These are phyloP conservation scores for Drosophila subquinaria DNA, from an alignment of 2,888 invertebrate genomes.

Conservation along the genomic window DNA sequence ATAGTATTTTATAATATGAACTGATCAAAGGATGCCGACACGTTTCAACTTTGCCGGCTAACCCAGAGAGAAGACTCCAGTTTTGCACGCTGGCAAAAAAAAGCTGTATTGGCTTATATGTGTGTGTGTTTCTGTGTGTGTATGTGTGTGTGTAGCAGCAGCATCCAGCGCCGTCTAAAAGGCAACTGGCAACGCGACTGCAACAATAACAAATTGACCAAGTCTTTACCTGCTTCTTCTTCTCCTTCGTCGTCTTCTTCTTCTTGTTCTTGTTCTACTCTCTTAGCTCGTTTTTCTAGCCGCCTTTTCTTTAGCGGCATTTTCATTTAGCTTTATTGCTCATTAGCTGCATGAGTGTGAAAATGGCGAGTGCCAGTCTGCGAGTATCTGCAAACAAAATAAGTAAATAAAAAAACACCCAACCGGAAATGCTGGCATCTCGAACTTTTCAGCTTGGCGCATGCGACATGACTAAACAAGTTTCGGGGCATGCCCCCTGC, in stretches of 20 bases:
- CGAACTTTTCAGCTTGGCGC: conserved; percentile 42
- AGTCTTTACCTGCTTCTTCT: conserved; percentile 57
- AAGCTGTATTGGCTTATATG: too few relatives aligned
- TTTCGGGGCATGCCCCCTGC: conserved; percentile 23
- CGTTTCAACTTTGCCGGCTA: conserved; percentile 84
- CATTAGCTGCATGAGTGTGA: conserved; percentile 78
- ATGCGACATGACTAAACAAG: conserved; percentile 59
- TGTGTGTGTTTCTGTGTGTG: conserved; percentile 1
- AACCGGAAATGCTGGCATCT: conserved; percentile 62
- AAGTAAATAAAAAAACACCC: conserved; percentile 20
- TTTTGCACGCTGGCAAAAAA: conserved; percentile 75
- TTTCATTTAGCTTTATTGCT: conserved; percentile 80
- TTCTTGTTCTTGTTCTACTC: conserved; percentile 23
- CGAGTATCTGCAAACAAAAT: not conserved
- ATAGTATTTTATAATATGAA: conserved; percentile 86
- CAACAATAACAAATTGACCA: conserved; percentile 81
- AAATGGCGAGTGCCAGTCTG: conserved; percentile 70
- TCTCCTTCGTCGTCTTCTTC: not conserved
- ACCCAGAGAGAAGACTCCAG: conserved; percentile 68
- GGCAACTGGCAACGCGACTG: conserved; percentile 43
- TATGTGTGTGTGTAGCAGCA: conserved; percentile 12
- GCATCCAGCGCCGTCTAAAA: conserved; percentile 23
- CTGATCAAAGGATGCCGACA: conserved; percentile 85
- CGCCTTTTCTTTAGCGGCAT: conserved; percentile 63
- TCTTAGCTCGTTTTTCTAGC: conserved; percentile 21